Conservation (phyloP, 2,888 invertebrate genomes). For the Myopa testacea region DNA sequence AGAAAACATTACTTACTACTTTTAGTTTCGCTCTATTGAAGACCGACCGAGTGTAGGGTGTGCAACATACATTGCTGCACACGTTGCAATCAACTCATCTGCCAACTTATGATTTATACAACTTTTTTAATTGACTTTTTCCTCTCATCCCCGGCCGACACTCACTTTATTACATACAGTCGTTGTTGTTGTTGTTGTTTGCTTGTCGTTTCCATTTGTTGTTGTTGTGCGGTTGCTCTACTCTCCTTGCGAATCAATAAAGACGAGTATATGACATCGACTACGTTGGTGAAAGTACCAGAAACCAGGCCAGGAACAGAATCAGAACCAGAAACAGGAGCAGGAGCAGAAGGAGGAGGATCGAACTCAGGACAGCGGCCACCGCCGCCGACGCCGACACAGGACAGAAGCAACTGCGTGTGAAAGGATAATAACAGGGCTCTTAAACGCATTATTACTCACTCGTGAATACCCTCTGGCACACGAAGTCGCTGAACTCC, state of each 20-base stretch:
- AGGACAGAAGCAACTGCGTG: constrained; percentile 52
- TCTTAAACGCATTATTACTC: constrained; percentile 41
- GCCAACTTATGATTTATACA: constrained; percentile 68
- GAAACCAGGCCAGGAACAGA: too few relatives aligned
- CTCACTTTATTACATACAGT: neutral
- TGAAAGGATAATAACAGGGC: constrained; percentile 56
- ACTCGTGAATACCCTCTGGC: constrained; percentile 1
- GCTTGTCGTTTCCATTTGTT: constrained; percentile 38
- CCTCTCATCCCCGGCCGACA: constrained; percentile 48
- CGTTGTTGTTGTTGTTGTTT: constrained; percentile 22
- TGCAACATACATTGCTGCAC: constrained; percentile 24
- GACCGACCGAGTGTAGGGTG: constrained; percentile 19
- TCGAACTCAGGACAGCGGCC: too few relatives aligned
- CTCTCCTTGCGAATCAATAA: constrained; percentile 25
- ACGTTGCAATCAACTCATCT: constrained; percentile 60
- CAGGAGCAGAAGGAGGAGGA: too few relatives aligned
- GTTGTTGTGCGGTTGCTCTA: constrained; percentile 36
- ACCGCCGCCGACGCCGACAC: too few relatives aligned
- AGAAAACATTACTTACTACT: too few relatives aligned
- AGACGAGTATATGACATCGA: constrained; percentile 10
- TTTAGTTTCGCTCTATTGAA: too few relatives aligned
- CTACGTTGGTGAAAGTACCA: too few relatives aligned
- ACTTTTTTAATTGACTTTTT: constrained; percentile 69
- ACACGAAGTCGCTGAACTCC: neutral
- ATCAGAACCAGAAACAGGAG: too few relatives aligned